A percentile compares a stretch with the other conserved stretches of the same genome.
These are phyloP conservation scores for Ophion obscuratus DNA, from an alignment of 2,888 invertebrate species.

Conservation along the genomic window DNA sequence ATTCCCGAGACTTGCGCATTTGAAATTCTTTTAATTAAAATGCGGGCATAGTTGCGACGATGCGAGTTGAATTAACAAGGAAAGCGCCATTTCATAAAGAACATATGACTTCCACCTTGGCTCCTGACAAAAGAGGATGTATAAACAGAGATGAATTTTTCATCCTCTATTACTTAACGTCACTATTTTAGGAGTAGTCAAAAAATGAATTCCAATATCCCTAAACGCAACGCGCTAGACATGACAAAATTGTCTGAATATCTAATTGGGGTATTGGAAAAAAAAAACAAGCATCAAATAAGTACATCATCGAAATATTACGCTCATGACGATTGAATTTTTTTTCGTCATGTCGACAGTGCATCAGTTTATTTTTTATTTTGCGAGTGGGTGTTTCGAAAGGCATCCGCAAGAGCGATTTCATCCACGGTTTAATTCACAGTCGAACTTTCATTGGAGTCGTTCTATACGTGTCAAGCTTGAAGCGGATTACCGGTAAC, in stretches of 20 bases:
- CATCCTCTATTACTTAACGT: not conserved
- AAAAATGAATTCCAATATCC: not conserved
- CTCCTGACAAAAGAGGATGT: not conserved
- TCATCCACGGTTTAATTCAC: slow-evolving; percentile 40
- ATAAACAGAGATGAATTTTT: not conserved
- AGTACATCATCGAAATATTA: not conserved
- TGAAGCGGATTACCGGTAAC: slow-evolving; percentile 41
- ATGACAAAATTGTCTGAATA: not conserved
- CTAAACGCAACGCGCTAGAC: not conserved
- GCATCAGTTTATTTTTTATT: slow-evolving; percentile 23
- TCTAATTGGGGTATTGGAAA: not conserved
- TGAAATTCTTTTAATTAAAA: not conserved
- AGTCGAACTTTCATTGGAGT: slow-evolving; percentile 15
- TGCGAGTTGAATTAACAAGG: not conserved
- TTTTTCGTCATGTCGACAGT: not conserved
- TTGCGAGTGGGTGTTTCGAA: not conserved
- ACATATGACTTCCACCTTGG: not conserved
- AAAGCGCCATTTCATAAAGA: not conserved
- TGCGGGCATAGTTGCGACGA: not conserved
- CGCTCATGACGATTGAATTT: not conserved
- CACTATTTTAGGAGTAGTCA: not conserved
- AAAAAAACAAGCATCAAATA: not conserved
- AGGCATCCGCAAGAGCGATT: slow-evolving; percentile 12
- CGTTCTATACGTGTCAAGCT: slow-evolving; percentile 28
- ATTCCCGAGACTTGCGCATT: not conserved